Evolutionary conservation across 2,888 invertebrate genomes (phyloP), one percentile per base, ranked within the genome.

Genomic region (Rhagophthalmus giganteus): DNA sequence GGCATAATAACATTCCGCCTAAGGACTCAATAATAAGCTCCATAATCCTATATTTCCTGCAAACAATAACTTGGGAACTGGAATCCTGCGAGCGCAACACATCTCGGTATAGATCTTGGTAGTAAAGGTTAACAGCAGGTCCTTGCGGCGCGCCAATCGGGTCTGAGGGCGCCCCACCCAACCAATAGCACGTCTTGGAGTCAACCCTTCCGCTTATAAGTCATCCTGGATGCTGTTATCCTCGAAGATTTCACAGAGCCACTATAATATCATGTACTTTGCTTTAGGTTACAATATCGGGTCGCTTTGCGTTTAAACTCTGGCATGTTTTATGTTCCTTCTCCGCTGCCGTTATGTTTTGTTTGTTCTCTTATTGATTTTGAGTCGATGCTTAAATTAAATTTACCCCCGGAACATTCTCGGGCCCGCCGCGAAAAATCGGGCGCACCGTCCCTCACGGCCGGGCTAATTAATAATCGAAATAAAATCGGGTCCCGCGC

Each of bases 121-220:
- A 69, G 67, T 67, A 70, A 66, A 69, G 68, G 71, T 71, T 69
- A 68, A 67, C 68, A 66, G 67, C 59, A 56, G 71, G 61, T 69
- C 70, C 70, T 71, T 74, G 74, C 66, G 74, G 75, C 69, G 70
- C 70, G 65, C 75, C 75, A 74, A 75, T 75, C 71, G 68, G 72
- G 73, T 73, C 66, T 74, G 69, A 71, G 74, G 73, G 69, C 63
- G 69, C 72, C 74, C 75, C 74, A 68, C 72, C 73, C 68, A 67
- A 72, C 74, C 74, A 74, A 74, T 74, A 68, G 71, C 70, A 69
- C 71, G 71, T 73, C 74, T 74, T 73, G 69, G 65, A 65, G 69
- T 68, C 66, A 72, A 72, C 71, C 72, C 71, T 68, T 70, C 66
- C 62, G 60, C 58, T 59, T 54, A 51, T 58, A 54, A 57, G 42